These are phyloP conservation scores for Zoanthus gigantus DNA, from an alignment of 92 coral and sea anemone species.

Conservation along the genomic window DNA sequence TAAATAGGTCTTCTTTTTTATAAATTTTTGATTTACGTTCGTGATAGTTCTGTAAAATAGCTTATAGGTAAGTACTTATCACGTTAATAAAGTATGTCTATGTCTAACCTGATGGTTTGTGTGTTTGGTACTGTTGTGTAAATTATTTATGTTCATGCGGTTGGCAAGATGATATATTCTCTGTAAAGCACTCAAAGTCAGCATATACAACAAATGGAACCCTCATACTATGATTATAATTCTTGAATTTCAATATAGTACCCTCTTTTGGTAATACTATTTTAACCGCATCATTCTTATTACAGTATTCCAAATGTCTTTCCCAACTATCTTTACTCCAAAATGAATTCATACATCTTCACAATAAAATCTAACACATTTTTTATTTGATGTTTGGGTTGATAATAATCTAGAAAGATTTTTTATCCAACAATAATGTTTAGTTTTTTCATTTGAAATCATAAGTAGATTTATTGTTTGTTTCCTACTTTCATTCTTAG, in stretches of 20 bases:
- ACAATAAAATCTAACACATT: neutral
- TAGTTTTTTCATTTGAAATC: conserved; percentile 40
- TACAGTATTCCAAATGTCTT: neutral
- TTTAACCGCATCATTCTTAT: neutral
- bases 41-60: too few species aligned
- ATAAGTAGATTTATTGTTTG: conserved; percentile 31
- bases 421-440: conserved; percentile 65
- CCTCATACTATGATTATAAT: neutral
- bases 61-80: too few species aligned
- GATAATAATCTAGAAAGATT: conserved; percentile 39
- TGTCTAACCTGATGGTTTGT: too few species aligned
- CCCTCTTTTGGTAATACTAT: neutral
- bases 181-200: too few species aligned
- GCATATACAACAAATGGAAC: too few species aligned
- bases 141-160: too few species aligned
- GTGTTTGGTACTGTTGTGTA: too few species aligned
- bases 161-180: too few species aligned
- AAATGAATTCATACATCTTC: neutral
- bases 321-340: neutral
- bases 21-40: too few species aligned
- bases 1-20: too few species aligned
- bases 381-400: conserved; percentile 11
- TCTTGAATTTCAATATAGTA: neutral
- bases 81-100: too few species aligned
- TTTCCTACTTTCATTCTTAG: neutral